Base-by-base conservation (phyloP, 2,888 invertebrate species). In the Ormia ochracea region DNA sequence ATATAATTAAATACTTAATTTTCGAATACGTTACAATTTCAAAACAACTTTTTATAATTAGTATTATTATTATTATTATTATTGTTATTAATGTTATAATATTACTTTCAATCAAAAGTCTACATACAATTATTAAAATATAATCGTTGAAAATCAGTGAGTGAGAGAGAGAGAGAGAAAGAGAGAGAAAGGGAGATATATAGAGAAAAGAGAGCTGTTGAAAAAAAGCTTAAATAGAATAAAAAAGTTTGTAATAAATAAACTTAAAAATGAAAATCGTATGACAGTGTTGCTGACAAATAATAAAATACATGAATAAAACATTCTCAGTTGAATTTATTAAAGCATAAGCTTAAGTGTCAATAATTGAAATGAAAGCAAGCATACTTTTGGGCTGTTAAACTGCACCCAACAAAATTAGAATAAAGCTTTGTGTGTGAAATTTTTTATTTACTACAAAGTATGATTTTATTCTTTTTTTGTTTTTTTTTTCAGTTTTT, bases 211-310 rank as follows among this genome's bases (percentile, higher is more conserved):
- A 36, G 1, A 31, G 63, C 43, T 26, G 23, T 36, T 17, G 26
- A 56, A n/a, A n/a, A 38, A 79, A 76, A 80, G 61, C 70, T 31
- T 26, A 59, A 63, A 45, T 9, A 48, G 38, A 61, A 14, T 23
- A 33, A 54, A 31, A 6, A 38, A 26, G 4, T 7, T 17, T 54
- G 31, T 17, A 28, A 52, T 54, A 26, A 50, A 65, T 23, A n/a
- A 33, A 5, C 21, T 36, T 19, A 36, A 14, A 12, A 52, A 33
- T 12, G 5, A n/a, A 17, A 56, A 36, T 38, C n/a, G 36, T 5
- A 36, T 68, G 72, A 73, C 50, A 66, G 76, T 76, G 80, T 80
- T 76, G 80, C 61, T 28, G 9, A 28, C 12, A 61, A 56, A 72
- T 19, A 36, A 63, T 10, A 21, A 26, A 68, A 36, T 28, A 12